Base-by-base conservation (phyloP, 2,113 vertebrate genomes). In the Phrynosoma blainvillii region DNA sequence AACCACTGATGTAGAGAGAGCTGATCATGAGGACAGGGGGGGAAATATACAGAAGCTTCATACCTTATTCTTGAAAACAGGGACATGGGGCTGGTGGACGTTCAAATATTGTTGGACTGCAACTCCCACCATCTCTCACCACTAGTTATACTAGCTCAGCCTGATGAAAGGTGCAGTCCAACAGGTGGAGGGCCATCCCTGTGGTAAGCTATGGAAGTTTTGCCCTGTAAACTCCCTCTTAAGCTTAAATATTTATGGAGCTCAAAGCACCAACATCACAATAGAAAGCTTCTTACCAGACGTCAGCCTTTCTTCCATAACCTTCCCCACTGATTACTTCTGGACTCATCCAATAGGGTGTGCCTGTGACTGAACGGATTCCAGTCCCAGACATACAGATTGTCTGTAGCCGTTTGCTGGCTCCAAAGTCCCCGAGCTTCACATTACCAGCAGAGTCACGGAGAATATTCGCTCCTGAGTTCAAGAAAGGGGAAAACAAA, bases 291-390 rank as follows among this genome's bases (percentile, higher is more conserved):
- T 18, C 97, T 97, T 94, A 99, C 98, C 98, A 99, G 85, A 99
- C 98, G 0, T 99, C 98, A 0, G 98, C 98, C 93, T 98, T 99
- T 91, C 98, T 96, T 88, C 98, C 98, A 6, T 99, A 99, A 91
- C 98, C 98, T 86, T 99, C 98, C 52, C 98, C 98, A 0, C 98
- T 99, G 97, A 99, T 99, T 95, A 99, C 98, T 93, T 99, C 98
- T 0, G 98, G 98, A 93, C 98, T 99, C 98, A 99, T 99, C 98
- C 98, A 99, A 92, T 99, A 99, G 23, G 98, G 98, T 0, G 98
- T 99, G 95, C 98, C 98, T 0, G 98, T 99, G 93, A 99, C 98
- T 0, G 98, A 98, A 90, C 98, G 97, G 95, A 99, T 98, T 82
- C 98, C 98, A 0, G 98, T 98, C 85, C 98, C 98, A 20, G 98